Percentiles rank a stretch among this genome's conserved stretches.
phyloP scores from a whole-genome alignment of 2,797 vertebrate species.

The Limnodromus scolopaceus region DNA sequence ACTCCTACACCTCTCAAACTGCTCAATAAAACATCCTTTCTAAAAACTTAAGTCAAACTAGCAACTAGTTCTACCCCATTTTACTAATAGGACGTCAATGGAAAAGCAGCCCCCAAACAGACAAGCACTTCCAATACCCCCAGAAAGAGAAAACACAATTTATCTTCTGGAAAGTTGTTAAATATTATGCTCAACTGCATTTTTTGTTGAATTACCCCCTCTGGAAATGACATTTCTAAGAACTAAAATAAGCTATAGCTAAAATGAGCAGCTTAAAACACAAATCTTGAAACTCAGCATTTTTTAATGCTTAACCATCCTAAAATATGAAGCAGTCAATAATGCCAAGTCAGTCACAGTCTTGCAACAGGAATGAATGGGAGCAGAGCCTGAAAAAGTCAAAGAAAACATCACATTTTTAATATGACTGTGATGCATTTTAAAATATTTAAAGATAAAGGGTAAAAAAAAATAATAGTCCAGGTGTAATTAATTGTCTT shows the following conservation, averaged over 20 bases:
- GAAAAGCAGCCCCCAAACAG: not conserved
- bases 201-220: not conserved
- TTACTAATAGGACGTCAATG: not conserved
- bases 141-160: not conserved
- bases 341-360: not conserved
- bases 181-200: not conserved
- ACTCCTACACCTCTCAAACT: not conserved
- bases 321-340: not conserved
- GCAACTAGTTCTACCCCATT: not conserved
- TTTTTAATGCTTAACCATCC: not conserved
- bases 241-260: not conserved
- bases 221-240: not conserved
- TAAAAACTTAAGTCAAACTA: not conserved
- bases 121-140: not conserved
- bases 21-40: not conserved
- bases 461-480: not conserved
- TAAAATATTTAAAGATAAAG: not conserved
- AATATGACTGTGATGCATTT: not conserved
- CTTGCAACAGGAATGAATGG: not conserved
- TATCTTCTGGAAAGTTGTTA: not conserved
- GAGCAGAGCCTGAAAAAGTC: not conserved
- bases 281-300: not conserved
- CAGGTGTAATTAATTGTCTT: slow-evolving; percentile 13
- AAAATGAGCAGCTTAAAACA: not conserved
- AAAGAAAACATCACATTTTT: not conserved